These are phyloP conservation scores for Hyppa rectilinea DNA, from an alignment of 2,888 invertebrate species.

Conservation along the genomic window DNA sequence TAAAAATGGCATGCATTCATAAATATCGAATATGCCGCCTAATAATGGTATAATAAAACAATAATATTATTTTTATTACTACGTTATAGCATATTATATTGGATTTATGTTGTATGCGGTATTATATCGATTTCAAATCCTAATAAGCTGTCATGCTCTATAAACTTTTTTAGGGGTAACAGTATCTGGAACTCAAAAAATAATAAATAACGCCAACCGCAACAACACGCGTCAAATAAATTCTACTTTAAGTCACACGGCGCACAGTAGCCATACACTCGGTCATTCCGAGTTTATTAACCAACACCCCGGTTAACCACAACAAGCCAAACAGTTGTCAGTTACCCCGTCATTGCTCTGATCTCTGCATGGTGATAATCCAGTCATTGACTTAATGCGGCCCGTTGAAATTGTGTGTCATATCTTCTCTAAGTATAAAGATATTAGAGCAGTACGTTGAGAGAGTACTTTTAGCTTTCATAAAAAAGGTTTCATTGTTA, in stretches of 20 bases:
- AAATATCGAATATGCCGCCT: no score
- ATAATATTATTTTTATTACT: no score
- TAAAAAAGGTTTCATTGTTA: not conserved
- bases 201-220: not conserved
- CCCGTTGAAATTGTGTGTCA: conserved; percentile 34
- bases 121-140: no score
- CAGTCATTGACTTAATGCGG: conserved; percentile 65
- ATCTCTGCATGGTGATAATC: conserved; percentile 55
- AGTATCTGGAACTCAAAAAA: not conserved
- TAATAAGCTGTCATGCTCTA: no score
- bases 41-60: no score
- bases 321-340: conserved; percentile 40
- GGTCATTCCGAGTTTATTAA: conserved; percentile 21
- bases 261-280: conserved; percentile 23
- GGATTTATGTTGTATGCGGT: no score
- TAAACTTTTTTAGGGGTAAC: not conserved
- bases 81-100: no score
- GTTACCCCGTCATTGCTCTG: conserved; percentile 48
- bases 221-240: conserved; percentile 8
- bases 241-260: not conserved
- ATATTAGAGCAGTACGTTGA: conserved; percentile 6
- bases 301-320: conserved; percentile 44
- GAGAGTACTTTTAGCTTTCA: conserved; percentile 1
- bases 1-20: no score
- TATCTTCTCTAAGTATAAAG: not conserved